Evolutionary conservation across 2,888 invertebrate species (phyloP).

Genomic region (Spodoptera picta): DNA sequence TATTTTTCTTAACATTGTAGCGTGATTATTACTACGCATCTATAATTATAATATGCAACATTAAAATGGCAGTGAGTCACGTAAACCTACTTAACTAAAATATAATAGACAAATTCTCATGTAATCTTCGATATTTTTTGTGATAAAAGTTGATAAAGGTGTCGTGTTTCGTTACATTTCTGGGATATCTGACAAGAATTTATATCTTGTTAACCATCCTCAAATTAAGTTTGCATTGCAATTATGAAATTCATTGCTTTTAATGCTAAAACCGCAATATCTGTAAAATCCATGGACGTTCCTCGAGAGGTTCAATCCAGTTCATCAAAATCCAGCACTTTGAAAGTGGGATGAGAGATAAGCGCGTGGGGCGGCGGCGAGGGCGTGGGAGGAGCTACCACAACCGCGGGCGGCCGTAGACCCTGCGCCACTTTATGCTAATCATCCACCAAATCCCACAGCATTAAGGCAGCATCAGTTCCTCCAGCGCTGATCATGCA

Average conservation of each 20-base stretch:
- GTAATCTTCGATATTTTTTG: conserved; percentile 25
- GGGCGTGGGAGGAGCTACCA: conserved; percentile 80
- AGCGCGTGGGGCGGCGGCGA: conserved; percentile 77
- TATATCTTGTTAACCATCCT: conserved; percentile 5
- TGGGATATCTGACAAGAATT: conserved; percentile 17
- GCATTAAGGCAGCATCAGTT: conserved; percentile 95
- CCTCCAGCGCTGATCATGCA: conserved; percentile 96
- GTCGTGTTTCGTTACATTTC: conserved; percentile 24
- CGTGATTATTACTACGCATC: conserved; percentile 57
- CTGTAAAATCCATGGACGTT: conserved; percentile 27
- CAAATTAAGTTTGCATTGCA: conserved; percentile 14
- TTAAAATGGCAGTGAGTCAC: conserved; percentile 74
- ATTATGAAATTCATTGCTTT: conserved; percentile 5
- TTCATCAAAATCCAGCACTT: conserved; percentile 80
- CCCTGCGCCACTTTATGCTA: conserved; percentile 85
- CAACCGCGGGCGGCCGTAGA: conserved; percentile 74
- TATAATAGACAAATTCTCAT: conserved; percentile 27
- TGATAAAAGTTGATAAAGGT: conserved; percentile 35
- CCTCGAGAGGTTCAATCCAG: conserved; percentile 74
- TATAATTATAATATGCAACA: conserved; percentile 60
- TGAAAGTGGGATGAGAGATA: conserved; percentile 70
- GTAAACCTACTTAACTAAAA: conserved; percentile 54
- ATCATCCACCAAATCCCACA: conserved; percentile 96
- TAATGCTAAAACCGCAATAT: conserved; percentile 18
- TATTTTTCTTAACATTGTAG: conserved; percentile 35